Base-by-base conservation (phyloP, 2,113 vertebrate species). In the Misgurnus mizolepis region DNA sequence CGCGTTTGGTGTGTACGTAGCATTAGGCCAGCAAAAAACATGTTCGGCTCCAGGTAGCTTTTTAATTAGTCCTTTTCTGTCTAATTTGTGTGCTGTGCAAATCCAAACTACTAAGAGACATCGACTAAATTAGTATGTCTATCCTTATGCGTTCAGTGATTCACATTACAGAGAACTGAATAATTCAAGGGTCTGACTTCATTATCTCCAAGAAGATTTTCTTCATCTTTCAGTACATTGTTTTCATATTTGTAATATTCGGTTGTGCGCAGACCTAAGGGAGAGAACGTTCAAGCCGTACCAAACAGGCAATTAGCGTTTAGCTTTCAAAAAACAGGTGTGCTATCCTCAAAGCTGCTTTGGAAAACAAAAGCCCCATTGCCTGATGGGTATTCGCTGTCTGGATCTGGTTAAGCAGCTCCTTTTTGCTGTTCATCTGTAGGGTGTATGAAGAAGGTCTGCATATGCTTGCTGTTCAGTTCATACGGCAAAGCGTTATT, bases 301-400 rank as follows among this genome's bases (percentile, higher is more conserved):
- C 45, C 34, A 40, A 76, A 50, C 45, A 66, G 17, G 18, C 74
- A 66, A 50, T 66, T 66, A 53, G 61, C 47, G 12, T 55, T 47
- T 8, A 17, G 4, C 17, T 18, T 47, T 58, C 15, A 62, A 62
- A 75, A 75, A 64, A 39, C 72, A 66, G 74, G 74, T 73, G 78
- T 72, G 12, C 27, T 60, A 18, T 75, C 9, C 62, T 75, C 27
- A 80, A 80, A 67, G 27, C 41, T 67, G 15, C 39, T 55, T 17
- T 60, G 43, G 40, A 68, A 67, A 67, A 76, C 22, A 68, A 67
- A 47, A 18, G 45, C 40, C 15, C 60, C 39, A 7, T 7, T 41
- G 41, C 27, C 56, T 22, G 69, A 12, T 15, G 47, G 62, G 58
- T 6, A 69, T 61, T 76, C 74, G 22, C 68, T 53, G 62, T 56